Evolutionary conservation across 2,113 vertebrate species (phyloP).

Genomic region (Callorhinus ursinus): DNA sequence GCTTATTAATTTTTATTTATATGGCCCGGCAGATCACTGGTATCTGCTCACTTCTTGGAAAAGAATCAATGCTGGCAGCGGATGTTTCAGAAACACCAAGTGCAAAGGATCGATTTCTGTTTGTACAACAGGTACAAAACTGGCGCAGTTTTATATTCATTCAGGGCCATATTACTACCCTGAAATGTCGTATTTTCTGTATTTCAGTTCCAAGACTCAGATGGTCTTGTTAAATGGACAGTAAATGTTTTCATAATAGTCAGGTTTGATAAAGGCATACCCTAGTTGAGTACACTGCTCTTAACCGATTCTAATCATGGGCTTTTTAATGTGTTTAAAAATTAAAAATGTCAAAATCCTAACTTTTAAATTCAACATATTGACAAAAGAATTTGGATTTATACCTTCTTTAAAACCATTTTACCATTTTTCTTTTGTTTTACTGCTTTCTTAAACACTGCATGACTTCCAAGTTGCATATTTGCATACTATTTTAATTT

Average conservation of each 20-base stretch:
- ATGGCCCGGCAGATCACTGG: conserved; percentile 67
- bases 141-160: conserved; percentile 26
- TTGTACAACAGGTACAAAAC: conserved; percentile 50
- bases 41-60: conserved; percentile 77
- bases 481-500: conserved; percentile 86
- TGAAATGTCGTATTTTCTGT: conserved; percentile 74
- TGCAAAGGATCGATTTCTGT: conserved; percentile 65
- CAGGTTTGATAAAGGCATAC: conserved; percentile 65
- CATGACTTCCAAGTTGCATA: conserved; percentile 85
- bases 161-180: conserved; percentile 70
- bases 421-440: conserved; percentile 68
- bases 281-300: conserved; percentile 74
- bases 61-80: conserved; percentile 81
- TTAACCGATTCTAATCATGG: conserved; percentile 72
- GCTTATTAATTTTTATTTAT: conserved; percentile 73
- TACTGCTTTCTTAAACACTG: conserved; percentile 91
- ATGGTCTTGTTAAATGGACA: conserved; percentile 72
- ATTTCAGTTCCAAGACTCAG: conserved; percentile 71
- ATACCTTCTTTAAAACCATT: conserved; percentile 75
- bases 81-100: conserved; percentile 76
- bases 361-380: conserved; percentile 71
- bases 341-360: conserved; percentile 60
- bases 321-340: conserved; percentile 78
- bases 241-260: conserved; percentile 42
- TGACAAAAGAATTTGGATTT: conserved; percentile 68